Evolutionary conservation across 2,888 invertebrate genomes (phyloP).

Genomic region (Cephus rjabovi): DNA sequence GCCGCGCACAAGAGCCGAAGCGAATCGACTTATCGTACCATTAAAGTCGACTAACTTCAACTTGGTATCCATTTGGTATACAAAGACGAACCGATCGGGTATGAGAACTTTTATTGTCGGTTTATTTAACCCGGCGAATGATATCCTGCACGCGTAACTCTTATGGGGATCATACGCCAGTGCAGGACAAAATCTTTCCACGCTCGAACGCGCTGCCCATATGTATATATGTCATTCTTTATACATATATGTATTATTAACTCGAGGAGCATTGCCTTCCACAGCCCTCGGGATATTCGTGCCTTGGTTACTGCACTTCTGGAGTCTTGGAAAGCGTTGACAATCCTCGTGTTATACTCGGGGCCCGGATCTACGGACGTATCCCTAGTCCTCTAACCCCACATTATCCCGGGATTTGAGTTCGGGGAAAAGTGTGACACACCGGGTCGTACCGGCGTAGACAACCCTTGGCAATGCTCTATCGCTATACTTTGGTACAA

Average conservation of each 20-base stretch:
- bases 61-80: background rate
- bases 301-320: background rate
- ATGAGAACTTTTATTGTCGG: background rate
- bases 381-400: background rate
- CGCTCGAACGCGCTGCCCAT: background rate
- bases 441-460: background rate
- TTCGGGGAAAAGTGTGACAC: background rate
- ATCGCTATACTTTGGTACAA: background rate
- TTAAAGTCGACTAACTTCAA: too few species aligned
- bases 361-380: background rate
- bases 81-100: background rate
- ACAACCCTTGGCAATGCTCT: background rate
- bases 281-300: background rate
- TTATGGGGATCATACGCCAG: background rate
- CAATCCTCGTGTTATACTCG: background rate
- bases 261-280: background rate
- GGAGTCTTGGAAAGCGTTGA: background rate
- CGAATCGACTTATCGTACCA: too few species aligned
- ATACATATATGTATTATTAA: background rate
- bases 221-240: background rate
- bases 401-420: conserved; percentile 2
- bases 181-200: background rate
- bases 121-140: background rate
- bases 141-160: background rate
- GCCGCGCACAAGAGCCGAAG: too few species aligned